phyloP scores from a whole-genome alignment of 2,113 vertebrate genomes.

The Henicopernis longicauda region DNA sequence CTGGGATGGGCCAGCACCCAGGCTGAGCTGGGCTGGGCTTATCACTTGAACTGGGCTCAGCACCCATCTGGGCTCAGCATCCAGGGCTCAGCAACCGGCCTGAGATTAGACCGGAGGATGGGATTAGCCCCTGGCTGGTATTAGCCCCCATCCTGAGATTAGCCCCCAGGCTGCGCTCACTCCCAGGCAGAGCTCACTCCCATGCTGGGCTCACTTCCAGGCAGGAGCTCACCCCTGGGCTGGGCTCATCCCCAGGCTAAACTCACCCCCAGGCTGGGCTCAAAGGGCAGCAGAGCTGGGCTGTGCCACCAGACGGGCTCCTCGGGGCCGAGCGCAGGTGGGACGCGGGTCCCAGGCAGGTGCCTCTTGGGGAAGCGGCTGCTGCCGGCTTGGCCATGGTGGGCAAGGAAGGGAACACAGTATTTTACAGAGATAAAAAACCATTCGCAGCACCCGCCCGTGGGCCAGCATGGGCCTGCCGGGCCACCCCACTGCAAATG shows the following conservation, averaged over 20 bases:
- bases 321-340: accelerated
- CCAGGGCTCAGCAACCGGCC: background rate
- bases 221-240: background rate
- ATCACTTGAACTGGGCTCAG: background rate
- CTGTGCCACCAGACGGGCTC: background rate
- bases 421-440: background rate
- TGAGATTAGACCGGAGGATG: background rate
- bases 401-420: accelerated
- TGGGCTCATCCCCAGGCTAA: background rate
- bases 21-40: background rate
- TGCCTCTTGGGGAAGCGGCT: accelerated
- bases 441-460: accelerated
- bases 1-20: background rate
- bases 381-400: background rate
- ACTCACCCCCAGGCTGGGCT: background rate
- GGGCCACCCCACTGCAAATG: accelerated
- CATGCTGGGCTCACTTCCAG: background rate
- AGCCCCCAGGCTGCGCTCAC: background rate
- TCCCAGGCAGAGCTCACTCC: background rate
- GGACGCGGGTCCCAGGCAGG: accelerated
- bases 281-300: background rate
- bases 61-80: background rate
- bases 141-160: background rate
- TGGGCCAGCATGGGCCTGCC: background rate
- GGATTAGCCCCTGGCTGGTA: background rate